phyloP scores from a whole-genome alignment of 2,888 invertebrate genomes.

The Zeuzera pyrina region DNA sequence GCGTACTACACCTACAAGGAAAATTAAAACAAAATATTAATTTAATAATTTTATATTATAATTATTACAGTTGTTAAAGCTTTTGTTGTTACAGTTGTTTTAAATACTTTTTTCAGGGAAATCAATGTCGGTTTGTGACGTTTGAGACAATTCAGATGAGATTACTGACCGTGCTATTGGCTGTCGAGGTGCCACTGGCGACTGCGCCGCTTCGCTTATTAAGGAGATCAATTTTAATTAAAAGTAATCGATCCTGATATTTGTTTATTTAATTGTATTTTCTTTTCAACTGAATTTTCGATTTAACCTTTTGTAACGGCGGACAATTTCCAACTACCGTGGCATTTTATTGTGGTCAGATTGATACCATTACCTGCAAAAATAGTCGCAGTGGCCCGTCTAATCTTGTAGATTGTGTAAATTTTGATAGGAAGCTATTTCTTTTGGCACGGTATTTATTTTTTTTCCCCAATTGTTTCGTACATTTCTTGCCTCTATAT shows the following conservation, averaged over 20 bases:
- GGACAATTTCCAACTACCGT: background rate
- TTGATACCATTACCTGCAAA: background rate
- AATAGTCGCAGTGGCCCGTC: background rate
- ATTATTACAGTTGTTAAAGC: too few relatives aligned
- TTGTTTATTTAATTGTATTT: background rate
- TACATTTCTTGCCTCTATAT: background rate
- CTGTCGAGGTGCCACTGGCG: background rate
- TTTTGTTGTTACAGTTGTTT: too few relatives aligned
- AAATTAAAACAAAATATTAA: too few relatives aligned
- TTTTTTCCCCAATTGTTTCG: background rate
- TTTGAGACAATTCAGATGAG: too few relatives aligned
- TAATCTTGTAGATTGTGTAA: background rate
- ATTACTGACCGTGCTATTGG: background rate
- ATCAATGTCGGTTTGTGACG: background rate
- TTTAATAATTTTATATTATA: too few relatives aligned
- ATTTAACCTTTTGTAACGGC: background rate
- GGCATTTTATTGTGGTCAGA: background rate
- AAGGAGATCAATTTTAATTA: background rate
- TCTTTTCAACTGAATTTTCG: background rate
- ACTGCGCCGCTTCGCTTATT: background rate
- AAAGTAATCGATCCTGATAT: background rate
- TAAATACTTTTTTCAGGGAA: background rate
- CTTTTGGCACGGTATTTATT: background rate
- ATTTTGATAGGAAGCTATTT: background rate
- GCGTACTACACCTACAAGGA: too few relatives aligned